Conservation (phyloP, 2,113 vertebrate species). For the Mormoops blainvillei region DNA sequence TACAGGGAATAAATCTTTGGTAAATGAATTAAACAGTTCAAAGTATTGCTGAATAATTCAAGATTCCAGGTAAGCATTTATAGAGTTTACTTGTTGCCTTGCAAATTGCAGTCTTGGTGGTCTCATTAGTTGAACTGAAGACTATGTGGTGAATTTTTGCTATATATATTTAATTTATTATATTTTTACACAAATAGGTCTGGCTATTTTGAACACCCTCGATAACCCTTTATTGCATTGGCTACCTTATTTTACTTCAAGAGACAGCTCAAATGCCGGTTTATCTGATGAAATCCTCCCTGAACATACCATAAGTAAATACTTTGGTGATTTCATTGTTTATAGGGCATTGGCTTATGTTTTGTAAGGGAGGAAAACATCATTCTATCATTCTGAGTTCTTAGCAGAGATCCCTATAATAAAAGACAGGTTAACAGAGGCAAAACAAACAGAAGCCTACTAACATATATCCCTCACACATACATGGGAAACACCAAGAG, state of each 20-base stretch:
- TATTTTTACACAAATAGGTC: neutral
- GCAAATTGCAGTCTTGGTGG: neutral
- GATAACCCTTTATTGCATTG: neutral
- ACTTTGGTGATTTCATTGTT: neutral
- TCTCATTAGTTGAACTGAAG: neutral
- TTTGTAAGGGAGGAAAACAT: neutral
- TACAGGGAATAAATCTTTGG: neutral
- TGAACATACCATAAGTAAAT: neutral
- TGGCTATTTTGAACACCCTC: neutral
- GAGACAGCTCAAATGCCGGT: neutral
- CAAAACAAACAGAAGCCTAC: neutral
- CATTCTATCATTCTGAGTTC: neutral
- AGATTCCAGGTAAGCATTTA: neutral
- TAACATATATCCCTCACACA: neutral
- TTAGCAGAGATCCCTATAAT: neutral
- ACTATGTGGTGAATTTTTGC: neutral
- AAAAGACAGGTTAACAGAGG: neutral
- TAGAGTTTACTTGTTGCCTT: neutral
- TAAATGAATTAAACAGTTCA: neutral
- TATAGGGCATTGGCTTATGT: neutral
- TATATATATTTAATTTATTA: neutral
- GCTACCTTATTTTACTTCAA: neutral
- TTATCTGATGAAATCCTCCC: neutral
- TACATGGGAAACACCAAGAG: neutral
- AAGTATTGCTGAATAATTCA: slow-evolving; percentile 38